These are phyloP conservation scores for Aelia acuminata DNA, from an alignment of 2,888 invertebrate genomes.

Conservation along the genomic window DNA sequence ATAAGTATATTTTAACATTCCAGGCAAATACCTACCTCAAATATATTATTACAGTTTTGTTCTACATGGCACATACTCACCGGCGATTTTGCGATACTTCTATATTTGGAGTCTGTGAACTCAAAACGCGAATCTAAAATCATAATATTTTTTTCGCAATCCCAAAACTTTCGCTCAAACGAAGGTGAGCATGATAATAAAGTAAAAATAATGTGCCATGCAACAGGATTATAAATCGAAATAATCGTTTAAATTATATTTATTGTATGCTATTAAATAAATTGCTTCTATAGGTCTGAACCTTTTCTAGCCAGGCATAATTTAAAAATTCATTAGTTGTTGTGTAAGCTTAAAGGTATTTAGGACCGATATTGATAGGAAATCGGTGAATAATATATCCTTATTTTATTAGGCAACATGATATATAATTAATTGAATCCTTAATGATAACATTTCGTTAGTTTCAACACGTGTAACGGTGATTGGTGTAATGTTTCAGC, in stretches of 20 bases:
- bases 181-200: background rate
- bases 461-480: background rate
- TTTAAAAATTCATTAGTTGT: conserved; percentile 1
- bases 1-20: too few relatives aligned
- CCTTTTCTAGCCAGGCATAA: background rate
- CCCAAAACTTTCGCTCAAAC: too few relatives aligned
- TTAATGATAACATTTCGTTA: background rate
- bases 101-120: too few relatives aligned
- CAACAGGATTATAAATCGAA: background rate
- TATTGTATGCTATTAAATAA: background rate
- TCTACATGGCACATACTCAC: too few relatives aligned
- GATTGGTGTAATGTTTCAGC: background rate
- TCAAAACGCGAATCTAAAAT: too few relatives aligned
- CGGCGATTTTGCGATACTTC: too few relatives aligned
- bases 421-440: background rate
- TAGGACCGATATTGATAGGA: background rate
- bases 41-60: too few relatives aligned
- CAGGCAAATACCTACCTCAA: too few relatives aligned
- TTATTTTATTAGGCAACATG: background rate
- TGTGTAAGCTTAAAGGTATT: background rate
- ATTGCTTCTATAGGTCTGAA: background rate
- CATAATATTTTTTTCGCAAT: too few relatives aligned
- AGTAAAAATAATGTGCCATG: background rate
- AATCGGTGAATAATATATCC: background rate
- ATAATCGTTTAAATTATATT: background rate